Conservation (phyloP, 92 coral and sea anemone genomes). For the Parazoanthus darwini region DNA sequence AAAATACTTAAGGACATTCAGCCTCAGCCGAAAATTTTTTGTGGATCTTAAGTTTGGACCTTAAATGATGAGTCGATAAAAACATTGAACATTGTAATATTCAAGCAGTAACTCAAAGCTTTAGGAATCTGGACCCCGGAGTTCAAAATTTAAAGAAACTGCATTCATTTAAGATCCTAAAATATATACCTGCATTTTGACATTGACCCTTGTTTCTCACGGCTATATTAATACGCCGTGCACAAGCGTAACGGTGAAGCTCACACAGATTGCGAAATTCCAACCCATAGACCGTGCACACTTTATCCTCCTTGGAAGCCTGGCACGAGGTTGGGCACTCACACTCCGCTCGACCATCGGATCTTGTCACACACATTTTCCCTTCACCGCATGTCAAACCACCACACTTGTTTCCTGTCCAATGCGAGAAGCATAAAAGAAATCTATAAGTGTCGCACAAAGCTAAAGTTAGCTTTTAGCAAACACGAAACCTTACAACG, state of each 20-base stretch:
- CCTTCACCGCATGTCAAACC: constrained; percentile 51
- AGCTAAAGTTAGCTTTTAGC: neutral
- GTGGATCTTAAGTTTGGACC: too few relatives aligned
- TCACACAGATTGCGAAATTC: constrained; percentile 50
- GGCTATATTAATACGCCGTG: constrained; percentile 42
- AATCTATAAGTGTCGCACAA: neutral
- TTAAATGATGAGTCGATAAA: too few relatives aligned
- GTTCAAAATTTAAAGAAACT: too few relatives aligned
- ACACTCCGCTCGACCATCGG: constrained; percentile 45
- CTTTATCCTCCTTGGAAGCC: constrained; percentile 27
- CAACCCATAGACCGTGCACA: constrained; percentile 54
- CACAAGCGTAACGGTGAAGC: constrained; percentile 59
- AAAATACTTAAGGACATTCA: too few relatives aligned
- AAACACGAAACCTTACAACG: neutral
- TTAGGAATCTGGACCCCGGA: too few relatives aligned
- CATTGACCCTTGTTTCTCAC: constrained; percentile 53
- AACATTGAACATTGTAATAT: too few relatives aligned
- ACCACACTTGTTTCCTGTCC: constrained; percentile 21
- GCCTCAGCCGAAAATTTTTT: too few relatives aligned
- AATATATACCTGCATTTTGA: constrained; percentile 13
- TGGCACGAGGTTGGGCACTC: constrained; percentile 56
- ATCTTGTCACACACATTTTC: constrained; percentile 39
- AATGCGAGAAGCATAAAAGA: too few relatives aligned
- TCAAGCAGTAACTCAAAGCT: too few relatives aligned
- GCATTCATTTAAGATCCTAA: too few relatives aligned